Base-by-base conservation (phyloP, 2,888 invertebrate genomes). In the Yponomeuta sedellus region DNA sequence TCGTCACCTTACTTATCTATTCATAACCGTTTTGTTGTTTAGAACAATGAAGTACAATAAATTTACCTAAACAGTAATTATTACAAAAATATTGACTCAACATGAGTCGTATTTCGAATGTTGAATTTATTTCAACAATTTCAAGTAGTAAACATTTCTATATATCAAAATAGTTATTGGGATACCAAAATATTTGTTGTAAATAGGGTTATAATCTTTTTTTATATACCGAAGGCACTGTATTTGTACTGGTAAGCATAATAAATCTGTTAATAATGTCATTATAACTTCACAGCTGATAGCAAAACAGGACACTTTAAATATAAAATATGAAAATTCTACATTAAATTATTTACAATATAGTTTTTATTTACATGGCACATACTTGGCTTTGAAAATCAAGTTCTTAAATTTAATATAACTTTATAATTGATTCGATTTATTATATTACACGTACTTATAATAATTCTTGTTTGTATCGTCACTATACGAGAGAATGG, bases 341-440 rank as follows among this genome's bases (percentile, higher is more conserved):
- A 66, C 68, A 68, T 66, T 67, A 52, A 57, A 34, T 34, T 28
- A 12, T 16, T 40, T 59, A 19, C 39, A 39, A 65, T 40, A 65
- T 65, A 65, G 11, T 59, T 73, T 68, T 64, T 74, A 76, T 74
- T 72, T 85, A 87, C 85, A 89, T 89, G 89, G 89, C 89, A 89
- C 88, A 77, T 80, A 73, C 74, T 80, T 80, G 80, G 80, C 77
- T 83, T 86, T 82, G 77, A 52, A 22, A 40, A 39, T 11, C 2
- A 28, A 34, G 2, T 34, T 34, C 4, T 10, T 10, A 20, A 20
- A 58, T 19, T 58, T 19, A 20, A 58, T 20, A 58, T 58, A 25
- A 34, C 34, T 34, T 34, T 34, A 34, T 59, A 59, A 25, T 11
- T 22, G 1, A 59, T 22, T 20, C 12, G 12, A 56, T n/a, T n/a